Evolutionary conservation across 2,113 vertebrate genomes (phyloP).

Genomic region (Oenanthe melanoleuca): DNA sequence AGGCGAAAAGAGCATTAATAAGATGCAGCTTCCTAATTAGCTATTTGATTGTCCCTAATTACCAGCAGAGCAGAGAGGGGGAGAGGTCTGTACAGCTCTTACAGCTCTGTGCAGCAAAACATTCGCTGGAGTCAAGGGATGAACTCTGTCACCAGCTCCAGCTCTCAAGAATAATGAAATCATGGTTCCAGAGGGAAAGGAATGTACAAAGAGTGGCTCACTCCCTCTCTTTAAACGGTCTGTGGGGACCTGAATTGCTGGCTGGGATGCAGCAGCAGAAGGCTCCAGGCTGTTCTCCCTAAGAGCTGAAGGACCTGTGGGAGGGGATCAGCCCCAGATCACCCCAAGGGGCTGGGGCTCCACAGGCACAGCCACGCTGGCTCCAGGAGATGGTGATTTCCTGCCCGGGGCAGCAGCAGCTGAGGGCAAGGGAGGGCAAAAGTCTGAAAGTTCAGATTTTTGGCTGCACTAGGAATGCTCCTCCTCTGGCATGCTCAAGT

Average conservation of each 20-base stretch:
- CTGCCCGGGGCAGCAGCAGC: accelerated
- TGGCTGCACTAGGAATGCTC: neutral
- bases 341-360: accelerated
- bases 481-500: neutral
- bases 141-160: neutral
- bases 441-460: neutral
- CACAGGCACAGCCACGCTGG: neutral
- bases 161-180: neutral
- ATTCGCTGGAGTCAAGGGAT: neutral
- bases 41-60: neutral
- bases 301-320: neutral
- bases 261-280: neutral
- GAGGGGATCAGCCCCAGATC: neutral
- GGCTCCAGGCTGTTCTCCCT: neutral
- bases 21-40: constrained; percentile 15
- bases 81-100: neutral
- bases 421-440: neutral
- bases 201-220: accelerated
- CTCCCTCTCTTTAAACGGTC: neutral
- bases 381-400: neutral
- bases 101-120: neutral
- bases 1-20: neutral
- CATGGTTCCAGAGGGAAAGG: neutral
- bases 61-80: neutral
- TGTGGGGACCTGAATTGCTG: neutral